Conservation (phyloP, 2,113 vertebrate genomes). For the Anhinga anhinga region DNA sequence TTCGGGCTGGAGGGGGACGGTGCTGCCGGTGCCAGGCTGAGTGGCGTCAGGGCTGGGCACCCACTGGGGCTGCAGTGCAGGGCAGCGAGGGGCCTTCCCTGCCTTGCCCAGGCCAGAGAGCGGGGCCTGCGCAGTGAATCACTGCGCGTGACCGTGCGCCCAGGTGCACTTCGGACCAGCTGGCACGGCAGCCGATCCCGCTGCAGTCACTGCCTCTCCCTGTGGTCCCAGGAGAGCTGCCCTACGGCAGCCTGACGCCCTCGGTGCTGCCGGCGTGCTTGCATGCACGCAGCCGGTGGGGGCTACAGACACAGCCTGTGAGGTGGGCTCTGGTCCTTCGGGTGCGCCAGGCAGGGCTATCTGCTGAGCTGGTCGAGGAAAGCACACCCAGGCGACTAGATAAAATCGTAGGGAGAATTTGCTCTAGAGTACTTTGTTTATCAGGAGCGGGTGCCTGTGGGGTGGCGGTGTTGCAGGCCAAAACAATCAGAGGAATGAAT, state of each 20-base stretch:
- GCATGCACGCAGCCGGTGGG: background rate
- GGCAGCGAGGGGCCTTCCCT: background rate
- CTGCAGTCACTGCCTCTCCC: background rate
- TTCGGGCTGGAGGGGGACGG: background rate
- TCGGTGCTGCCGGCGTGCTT: rapidly evolving
- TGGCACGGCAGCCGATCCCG: rapidly evolving
- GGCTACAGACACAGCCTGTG: rapidly evolving
- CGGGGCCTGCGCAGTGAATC: rapidly evolving
- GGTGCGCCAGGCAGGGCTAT: background rate
- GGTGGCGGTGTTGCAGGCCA: background rate
- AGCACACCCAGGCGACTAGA: background rate
- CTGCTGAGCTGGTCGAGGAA: background rate
- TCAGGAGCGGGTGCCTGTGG: background rate
- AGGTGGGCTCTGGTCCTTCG: background rate
- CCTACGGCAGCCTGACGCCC: rapidly evolving
- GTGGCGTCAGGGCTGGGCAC: background rate
- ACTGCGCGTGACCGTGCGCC: rapidly evolving
- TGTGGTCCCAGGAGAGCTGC: rapidly evolving
- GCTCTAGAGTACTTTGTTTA: background rate
- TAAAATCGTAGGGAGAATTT: too few relatives aligned
- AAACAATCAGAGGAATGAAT: background rate
- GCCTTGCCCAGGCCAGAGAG: rapidly evolving
- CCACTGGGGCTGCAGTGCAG: rapidly evolving
- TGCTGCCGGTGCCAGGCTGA: background rate
- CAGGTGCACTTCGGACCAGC: background rate